Evolutionary conservation across 2,797 vertebrate species (phyloP).

Genomic region (Bothrops alternatus): DNA sequence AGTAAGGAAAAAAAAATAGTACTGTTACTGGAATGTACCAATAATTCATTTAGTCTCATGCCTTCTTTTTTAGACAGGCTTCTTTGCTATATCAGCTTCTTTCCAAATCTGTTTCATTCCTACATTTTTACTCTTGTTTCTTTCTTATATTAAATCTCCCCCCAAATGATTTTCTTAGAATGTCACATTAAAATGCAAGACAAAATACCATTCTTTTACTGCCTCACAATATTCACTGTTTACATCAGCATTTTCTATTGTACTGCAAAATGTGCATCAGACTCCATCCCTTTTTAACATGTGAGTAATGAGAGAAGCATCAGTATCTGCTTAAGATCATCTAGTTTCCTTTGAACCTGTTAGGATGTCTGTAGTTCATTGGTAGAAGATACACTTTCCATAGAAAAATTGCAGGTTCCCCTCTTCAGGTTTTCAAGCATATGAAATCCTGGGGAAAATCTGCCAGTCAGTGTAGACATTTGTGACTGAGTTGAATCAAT

Average conservation of each 20-base stretch:
- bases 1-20: constrained; percentile 22
- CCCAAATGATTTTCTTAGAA: background rate
- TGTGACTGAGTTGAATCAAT: background rate
- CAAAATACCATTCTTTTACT: background rate
- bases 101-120: constrained; percentile 14
- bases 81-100: background rate
- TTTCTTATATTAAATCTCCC: background rate
- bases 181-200: background rate
- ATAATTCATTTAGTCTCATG: constrained; percentile 23
- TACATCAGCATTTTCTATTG: background rate
- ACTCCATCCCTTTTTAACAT: background rate
- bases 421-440: background rate
- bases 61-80: background rate
- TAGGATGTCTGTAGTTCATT: background rate
- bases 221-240: background rate
- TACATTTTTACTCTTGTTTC: background rate
- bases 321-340: background rate
- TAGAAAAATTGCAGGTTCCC: background rate
- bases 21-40: constrained; percentile 7
- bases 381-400: background rate
- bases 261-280: background rate
- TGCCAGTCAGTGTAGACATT: background rate
- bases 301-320: background rate
- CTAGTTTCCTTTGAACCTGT: background rate
- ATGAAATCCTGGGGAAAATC: background rate